Percentiles rank a stretch among this genome's conserved stretches.
phyloP scores from a whole-genome alignment of 2,113 vertebrate genomes.

The Bubalus kerabau region DNA sequence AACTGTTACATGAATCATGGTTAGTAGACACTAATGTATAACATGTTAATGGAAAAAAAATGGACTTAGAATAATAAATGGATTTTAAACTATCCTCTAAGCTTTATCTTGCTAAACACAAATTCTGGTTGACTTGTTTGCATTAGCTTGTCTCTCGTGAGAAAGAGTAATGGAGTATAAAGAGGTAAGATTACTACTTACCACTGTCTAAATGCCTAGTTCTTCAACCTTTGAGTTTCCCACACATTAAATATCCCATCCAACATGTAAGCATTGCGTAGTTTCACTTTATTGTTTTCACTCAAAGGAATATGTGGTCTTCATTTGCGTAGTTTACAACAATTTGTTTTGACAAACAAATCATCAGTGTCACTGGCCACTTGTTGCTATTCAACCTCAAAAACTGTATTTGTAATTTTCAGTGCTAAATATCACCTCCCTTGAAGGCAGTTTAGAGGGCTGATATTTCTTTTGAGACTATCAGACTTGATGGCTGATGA shows the following conservation, averaged over 20 bases:
- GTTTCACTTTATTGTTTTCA: conserved; percentile 91
- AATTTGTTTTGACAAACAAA: conserved; percentile 88
- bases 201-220: conserved; percentile 90
- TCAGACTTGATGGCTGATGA: conserved; percentile 96
- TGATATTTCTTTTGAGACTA: conserved; percentile 98
- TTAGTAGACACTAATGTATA: conserved; percentile 92
- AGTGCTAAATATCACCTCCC: conserved; percentile 92
- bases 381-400: conserved; percentile 92
- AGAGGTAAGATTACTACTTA: conserved; percentile 97
- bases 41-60: conserved; percentile 91
- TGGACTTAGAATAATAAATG: conserved; percentile 95
- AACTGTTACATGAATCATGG: conserved; percentile 92
- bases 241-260: conserved; percentile 88
- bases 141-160: conserved; percentile 94
- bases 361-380: conserved; percentile 91
- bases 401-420: conserved; percentile 94
- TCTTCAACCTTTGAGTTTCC: conserved; percentile 88
- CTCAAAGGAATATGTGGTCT: conserved; percentile 87
- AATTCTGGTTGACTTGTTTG: conserved; percentile 96
- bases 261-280: conserved; percentile 89
- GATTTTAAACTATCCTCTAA: conserved; percentile 95
- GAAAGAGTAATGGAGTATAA: conserved; percentile 96
- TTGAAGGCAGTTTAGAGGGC: conserved; percentile 92
- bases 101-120: conserved; percentile 97
- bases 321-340: conserved; percentile 87